These are phyloP conservation scores for Lagodon rhomboides DNA, from an alignment of 2,797 vertebrate genomes.

Conservation along the genomic window DNA sequence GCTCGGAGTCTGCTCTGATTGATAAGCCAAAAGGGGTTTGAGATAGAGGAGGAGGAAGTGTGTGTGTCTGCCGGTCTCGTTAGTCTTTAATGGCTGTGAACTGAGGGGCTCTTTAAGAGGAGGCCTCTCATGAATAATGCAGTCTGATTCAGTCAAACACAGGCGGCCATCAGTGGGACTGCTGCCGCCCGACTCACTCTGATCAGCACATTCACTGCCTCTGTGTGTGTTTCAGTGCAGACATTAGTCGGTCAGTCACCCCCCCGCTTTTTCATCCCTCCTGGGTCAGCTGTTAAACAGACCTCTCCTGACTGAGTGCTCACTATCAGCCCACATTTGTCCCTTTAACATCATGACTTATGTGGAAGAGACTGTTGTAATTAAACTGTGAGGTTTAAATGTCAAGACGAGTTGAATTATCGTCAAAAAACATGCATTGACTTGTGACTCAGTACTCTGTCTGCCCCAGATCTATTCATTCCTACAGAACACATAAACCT, in stretches of 20 bases:
- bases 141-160: conserved; percentile 61
- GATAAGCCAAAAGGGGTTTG: conserved; percentile 59
- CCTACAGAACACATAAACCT: too few species aligned
- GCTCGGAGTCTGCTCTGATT: conserved; percentile 57
- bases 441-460: neutral
- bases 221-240: conserved; percentile 23
- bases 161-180: conserved; percentile 56
- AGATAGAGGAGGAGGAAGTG: conserved; percentile 27
- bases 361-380: neutral
- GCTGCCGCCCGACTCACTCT: conserved; percentile 31
- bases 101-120: conserved; percentile 61
- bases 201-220: conserved; percentile 49
- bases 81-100: conserved; percentile 74
- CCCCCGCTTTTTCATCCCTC: conserved; percentile 6
- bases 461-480: too few species aligned
- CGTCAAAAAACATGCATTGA: neutral
- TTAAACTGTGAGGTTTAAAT: neutral
- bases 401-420: too few species aligned
- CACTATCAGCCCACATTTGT: neutral
- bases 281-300: conserved; percentile 47
- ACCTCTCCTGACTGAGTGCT: conserved; percentile 6
- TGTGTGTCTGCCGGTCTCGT: conserved; percentile 38
- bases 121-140: conserved; percentile 80
- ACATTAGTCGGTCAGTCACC: conserved; percentile 17
- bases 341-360: conserved; percentile 3